These are phyloP conservation scores for Agonopterix arenella DNA, from an alignment of 2,888 invertebrate species.

Conservation along the genomic window DNA sequence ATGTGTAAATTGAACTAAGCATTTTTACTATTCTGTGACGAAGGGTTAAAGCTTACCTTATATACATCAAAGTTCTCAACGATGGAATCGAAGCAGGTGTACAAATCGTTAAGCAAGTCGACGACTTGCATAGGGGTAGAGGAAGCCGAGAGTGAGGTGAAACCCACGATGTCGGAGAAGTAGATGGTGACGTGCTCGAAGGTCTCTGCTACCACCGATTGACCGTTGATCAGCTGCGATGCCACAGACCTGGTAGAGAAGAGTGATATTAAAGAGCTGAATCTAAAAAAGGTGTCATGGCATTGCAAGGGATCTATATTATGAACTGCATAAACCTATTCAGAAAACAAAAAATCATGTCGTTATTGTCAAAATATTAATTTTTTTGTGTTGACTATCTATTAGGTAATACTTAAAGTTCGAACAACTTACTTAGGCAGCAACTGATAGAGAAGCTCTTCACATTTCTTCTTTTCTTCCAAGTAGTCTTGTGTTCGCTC, in stretches of 20 bases:
- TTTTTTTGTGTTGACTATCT: too few relatives aligned
- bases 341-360: too few relatives aligned
- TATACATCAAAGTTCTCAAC: slow-evolving; percentile 98
- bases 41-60: slow-evolving; percentile 79
- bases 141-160: slow-evolving; percentile 92
- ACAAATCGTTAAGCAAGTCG: slow-evolving; percentile 96
- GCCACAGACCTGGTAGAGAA: slow-evolving; percentile 83
- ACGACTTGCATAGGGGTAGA: slow-evolving; percentile 96
- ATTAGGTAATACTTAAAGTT: too few relatives aligned
- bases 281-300: too few relatives aligned
- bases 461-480: slow-evolving; percentile 98
- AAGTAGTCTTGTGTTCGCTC: slow-evolving; percentile 98
- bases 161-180: slow-evolving; percentile 94
- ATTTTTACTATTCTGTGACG: too few relatives aligned
- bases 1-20: too few relatives aligned
- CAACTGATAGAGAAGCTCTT: slow-evolving; percentile 96
- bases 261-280: too few relatives aligned
- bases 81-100: slow-evolving; percentile 97
- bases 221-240: slow-evolving; percentile 91
- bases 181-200: slow-evolving; percentile 96
- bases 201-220: slow-evolving; percentile 93
- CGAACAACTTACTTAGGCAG: slow-evolving; percentile 87
- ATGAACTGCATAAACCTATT: too few relatives aligned
- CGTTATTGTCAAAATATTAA: too few relatives aligned
- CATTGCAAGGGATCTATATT: too few relatives aligned